These are phyloP conservation scores for Margarornis squamiger DNA, from an alignment of 2,797 vertebrate species.

Conservation along the genomic window DNA sequence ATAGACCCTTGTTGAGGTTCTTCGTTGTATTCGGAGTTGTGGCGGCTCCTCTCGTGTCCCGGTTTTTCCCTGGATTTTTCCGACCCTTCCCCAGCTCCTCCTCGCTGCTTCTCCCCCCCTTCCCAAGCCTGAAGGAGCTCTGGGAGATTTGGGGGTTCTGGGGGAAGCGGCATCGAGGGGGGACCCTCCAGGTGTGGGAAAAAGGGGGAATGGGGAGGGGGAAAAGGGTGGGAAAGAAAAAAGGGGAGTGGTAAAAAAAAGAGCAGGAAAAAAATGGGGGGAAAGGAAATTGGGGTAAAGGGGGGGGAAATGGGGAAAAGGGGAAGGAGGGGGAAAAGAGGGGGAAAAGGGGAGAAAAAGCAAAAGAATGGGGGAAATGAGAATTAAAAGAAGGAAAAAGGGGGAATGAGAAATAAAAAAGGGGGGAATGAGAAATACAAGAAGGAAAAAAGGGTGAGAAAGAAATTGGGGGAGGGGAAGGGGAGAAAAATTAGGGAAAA, in stretches of 20 bases:
- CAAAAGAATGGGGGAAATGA: not conserved
- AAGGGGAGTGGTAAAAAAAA: no score
- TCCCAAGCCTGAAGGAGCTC: not conserved
- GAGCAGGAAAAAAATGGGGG: no score
- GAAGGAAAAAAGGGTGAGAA: not conserved
- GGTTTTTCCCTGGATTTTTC: not conserved
- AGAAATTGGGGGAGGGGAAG: not conserved
- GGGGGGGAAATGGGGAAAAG: no score
- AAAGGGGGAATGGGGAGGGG: not conserved
- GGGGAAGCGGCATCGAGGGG: not conserved
- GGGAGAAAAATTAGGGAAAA: not conserved
- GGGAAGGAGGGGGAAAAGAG: no score
- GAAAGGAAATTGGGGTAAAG: no score
- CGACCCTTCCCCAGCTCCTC: not conserved
- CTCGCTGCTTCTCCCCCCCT: not conserved
- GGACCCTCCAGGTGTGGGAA: not conserved
- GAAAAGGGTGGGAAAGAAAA: no score
- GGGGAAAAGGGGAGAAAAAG: not conserved
- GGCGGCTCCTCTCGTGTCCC: not conserved
- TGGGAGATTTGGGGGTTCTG: not conserved
- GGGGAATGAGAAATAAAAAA: not conserved
- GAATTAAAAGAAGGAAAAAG: no score
- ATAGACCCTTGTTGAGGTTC: conserved; percentile 9
- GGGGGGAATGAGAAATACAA: not conserved
- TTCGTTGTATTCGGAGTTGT: not conserved